Base-by-base conservation (phyloP, 2,113 vertebrate species). In the Gymnogyps californianus region DNA sequence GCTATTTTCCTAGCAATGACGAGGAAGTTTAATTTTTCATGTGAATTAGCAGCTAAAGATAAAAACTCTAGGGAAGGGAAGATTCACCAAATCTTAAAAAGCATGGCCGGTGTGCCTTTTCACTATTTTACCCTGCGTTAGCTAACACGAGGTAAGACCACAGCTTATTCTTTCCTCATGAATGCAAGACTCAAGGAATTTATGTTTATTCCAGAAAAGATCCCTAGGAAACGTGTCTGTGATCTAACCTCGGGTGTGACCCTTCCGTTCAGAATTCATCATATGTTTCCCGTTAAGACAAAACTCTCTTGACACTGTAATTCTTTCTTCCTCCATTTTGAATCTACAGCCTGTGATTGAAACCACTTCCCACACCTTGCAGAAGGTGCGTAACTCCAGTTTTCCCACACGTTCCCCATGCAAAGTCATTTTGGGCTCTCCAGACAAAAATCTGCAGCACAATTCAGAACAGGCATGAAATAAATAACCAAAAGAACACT, bases 311-410 rank as follows among this genome's bases (percentile, higher is more conserved):
- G 21, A 85, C 34, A 64, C 44, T 69, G 52, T 72, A 89, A 87
- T 49, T 94, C 55, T 61, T 64, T 78, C 90, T 67, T 40, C 38
- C 52, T 89, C 52, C 83, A 81, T 49, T 90, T 72, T 92, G 72
- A 75, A 64, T 44, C 77, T 52, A 76, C 89, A 96, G 91, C 91
- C 74, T 91, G 84, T 54, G 89, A 92, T 7, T 87, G 84, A 91
- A 96, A 82, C 81, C 83, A 82, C 95, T 95, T 97, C 89, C 87
- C 80, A 95, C 93, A 97, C 93, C 92, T 93, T 89, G 83, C 91
- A 96, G 93, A 92, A 95, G 81, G 93, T 88, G 88, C 79, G 40
- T 74, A 91, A 95, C 96, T 94, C 93, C 84, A 31, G 59, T 65
- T 95, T 95, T 86, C 91, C 83, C 86, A 89, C 90, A 75, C 78